Percentiles rank a stretch among this genome's conserved stretches.
phyloP scores from a whole-genome alignment of 2,113 vertebrate species.

The Ctenodactylus gundi region DNA sequence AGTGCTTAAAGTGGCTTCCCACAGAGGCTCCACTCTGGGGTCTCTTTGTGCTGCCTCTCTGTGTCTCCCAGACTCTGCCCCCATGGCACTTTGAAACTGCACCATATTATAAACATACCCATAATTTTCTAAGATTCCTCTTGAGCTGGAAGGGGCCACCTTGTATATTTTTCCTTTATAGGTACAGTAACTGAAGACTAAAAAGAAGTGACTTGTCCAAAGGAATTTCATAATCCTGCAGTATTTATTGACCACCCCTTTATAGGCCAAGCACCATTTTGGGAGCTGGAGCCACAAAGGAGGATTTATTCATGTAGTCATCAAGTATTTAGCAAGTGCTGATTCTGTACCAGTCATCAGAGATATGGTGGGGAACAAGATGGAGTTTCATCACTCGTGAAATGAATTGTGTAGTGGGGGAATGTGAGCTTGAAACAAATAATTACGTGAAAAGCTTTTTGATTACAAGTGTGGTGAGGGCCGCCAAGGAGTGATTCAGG shows the following conservation, averaged over 20 bases:
- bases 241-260: background rate
- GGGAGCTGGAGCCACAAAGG: background rate
- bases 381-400: background rate
- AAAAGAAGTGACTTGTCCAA: background rate
- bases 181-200: background rate
- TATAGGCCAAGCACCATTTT: background rate
- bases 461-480: background rate
- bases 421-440: background rate
- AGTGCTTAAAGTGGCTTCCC: background rate
- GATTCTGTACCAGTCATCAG: background rate
- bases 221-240: background rate
- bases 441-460: background rate
- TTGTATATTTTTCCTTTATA: background rate
- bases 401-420: background rate
- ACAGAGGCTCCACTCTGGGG: background rate
- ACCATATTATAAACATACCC: background rate
- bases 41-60: background rate
- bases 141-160: background rate
- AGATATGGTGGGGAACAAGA: background rate
- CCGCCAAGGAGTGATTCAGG: background rate
- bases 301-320: background rate
- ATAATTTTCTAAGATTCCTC: background rate
- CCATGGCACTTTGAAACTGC: background rate
- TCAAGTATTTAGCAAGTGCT: background rate
- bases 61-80: background rate